Evolutionary conservation across 1,140 invertebrate species (phyloP).

Genomic region (Nylanderia fulva): DNA sequence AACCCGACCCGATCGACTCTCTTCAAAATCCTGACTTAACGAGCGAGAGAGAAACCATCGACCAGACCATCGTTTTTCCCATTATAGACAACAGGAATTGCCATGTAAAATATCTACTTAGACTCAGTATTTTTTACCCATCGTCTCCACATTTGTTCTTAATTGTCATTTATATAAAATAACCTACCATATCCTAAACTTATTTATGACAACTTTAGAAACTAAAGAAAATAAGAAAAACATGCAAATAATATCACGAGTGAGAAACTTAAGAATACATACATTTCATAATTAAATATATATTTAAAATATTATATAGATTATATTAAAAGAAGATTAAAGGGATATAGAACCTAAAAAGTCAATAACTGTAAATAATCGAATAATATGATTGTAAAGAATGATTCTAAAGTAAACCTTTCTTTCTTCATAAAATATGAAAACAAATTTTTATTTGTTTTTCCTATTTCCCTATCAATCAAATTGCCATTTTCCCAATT

Average conservation of each 20-base stretch:
- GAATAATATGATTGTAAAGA: no score
- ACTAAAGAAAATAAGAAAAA: no score
- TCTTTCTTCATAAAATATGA: not conserved
- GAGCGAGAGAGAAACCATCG: not conserved
- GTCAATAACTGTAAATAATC: no score
- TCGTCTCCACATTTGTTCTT: not conserved
- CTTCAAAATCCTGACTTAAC: constrained; percentile 42
- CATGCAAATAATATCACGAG: no score
- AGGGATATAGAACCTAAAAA: no score
- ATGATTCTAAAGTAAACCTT: no score
- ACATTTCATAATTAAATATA: not conserved
- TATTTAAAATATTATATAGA: not conserved
- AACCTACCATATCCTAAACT: no score
- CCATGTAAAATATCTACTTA: no score
- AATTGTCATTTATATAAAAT: no score
- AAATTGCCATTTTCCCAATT: no score
- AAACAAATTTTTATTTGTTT: not conserved
- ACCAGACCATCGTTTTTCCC: not conserved
- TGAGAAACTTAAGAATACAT: no score
- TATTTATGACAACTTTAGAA: not conserved
- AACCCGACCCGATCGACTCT: constrained; percentile 23
- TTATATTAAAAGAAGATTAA: no score
- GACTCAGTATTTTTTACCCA: not conserved
- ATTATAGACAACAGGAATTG: constrained; percentile 3
- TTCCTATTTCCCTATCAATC: not conserved